Evolutionary conservation across 30 jellyfish, hydroid and myxozoan species (phyloP).

Genomic region (Clytia hemisphaerica): DNA sequence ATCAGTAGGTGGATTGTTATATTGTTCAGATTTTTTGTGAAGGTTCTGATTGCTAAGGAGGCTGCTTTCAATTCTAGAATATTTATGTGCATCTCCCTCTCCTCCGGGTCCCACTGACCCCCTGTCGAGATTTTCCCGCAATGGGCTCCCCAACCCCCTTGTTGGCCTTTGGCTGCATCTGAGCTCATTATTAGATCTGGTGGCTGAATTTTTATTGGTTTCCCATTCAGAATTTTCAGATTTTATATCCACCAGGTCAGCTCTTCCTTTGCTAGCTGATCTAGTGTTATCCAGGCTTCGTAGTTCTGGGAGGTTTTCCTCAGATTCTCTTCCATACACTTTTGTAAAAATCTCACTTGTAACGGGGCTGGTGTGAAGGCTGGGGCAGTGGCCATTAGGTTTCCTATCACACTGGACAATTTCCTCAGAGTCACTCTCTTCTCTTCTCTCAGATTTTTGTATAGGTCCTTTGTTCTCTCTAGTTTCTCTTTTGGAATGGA

Average conservation of each 20-base stretch:
- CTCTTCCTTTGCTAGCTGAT: conserved; percentile 2
- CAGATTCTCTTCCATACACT: neutral
- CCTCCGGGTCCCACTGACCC: conserved; percentile 4
- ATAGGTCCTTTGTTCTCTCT: neutral
- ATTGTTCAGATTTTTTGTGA: neutral
- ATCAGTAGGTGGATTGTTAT: conserved; percentile 8
- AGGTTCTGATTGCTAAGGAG: conserved; percentile 2
- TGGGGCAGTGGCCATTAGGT: conserved; percentile 14
- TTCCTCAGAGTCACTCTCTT: neutral
- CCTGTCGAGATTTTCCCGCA: conserved; percentile 3
- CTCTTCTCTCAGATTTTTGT: neutral
- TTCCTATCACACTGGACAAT: conserved; percentile 8
- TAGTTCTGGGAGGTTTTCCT: neutral
- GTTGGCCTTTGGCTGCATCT: conserved; percentile 1
- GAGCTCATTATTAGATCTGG: conserved; percentile 15
- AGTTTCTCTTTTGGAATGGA: conserved; percentile 4
- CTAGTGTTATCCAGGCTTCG: conserved; percentile 1
- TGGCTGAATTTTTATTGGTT: neutral
- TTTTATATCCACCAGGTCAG: conserved; percentile 13
- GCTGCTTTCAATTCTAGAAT: too few species aligned
- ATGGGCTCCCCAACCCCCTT: conserved; percentile 27
- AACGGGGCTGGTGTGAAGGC: conserved; percentile 24
- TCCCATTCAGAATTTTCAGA: conserved; percentile 8
- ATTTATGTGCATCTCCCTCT: conserved; percentile 9
- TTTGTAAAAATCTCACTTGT: conserved; percentile 16